A percentile compares a stretch with the other conserved stretches of the same genome.
phyloP scores from a whole-genome alignment of 2,888 invertebrate genomes.

The Cylloceria caligata region DNA sequence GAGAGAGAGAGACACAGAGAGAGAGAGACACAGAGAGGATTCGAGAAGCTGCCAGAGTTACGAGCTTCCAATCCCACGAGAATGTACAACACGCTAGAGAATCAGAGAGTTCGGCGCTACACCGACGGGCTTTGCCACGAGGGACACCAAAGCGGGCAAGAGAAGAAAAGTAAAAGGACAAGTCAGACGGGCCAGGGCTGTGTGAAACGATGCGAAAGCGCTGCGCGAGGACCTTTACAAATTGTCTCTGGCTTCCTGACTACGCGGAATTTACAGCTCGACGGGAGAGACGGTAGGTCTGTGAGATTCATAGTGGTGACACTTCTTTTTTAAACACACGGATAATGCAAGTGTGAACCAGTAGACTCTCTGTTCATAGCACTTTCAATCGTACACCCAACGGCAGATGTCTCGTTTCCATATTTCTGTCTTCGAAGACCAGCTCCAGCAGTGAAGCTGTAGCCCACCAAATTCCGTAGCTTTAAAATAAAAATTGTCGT shows the following conservation, averaged over 20 bases:
- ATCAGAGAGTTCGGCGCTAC: conserved; percentile 11
- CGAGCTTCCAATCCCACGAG: too few species aligned
- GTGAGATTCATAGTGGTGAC: conserved; percentile 7
- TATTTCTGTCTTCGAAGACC: conserved; percentile 5
- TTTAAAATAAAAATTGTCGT: conserved; percentile 4
- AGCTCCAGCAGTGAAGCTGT: neutral
- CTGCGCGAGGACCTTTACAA: conserved; percentile 53
- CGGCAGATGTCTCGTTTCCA: neutral
- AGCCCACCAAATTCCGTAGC: conserved; percentile 11
- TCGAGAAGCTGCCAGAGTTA: too few species aligned
- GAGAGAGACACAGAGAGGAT: conserved; percentile 19
- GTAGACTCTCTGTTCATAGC: neutral
- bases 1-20: conserved; percentile 13
- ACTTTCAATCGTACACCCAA: neutral
- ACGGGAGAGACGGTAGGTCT: conserved; percentile 8
- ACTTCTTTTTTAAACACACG: neutral
- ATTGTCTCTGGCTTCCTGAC: conserved; percentile 61
- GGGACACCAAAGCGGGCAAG: conserved; percentile 2
- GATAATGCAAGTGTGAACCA: neutral
- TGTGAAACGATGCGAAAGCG: conserved; percentile 59
- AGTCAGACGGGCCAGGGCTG: conserved; percentile 2
- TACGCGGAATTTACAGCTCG: conserved; percentile 56
- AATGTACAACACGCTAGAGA: conserved; percentile 39
- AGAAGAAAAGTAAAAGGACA: neutral
- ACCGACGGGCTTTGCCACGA: conserved; percentile 29